Evolutionary conservation across 2,113 vertebrate genomes (phyloP).

Genomic region (Lophochroa leadbeateri): DNA sequence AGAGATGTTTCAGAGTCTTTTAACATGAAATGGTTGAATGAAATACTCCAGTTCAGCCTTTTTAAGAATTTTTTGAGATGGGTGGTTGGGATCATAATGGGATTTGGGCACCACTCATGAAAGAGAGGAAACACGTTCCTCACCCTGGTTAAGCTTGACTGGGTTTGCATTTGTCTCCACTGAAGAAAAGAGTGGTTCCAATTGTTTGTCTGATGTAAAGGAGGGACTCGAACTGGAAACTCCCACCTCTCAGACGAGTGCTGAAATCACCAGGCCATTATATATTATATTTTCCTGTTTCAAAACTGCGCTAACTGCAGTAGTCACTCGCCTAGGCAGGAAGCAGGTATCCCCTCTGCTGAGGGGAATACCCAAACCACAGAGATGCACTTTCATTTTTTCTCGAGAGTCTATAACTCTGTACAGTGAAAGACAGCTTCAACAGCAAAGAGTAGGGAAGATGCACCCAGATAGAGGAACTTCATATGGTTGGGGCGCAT

Average conservation of each 20-base stretch:
- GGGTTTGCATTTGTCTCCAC: background rate
- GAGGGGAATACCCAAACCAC: constrained; percentile 52
- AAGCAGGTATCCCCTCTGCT: background rate
- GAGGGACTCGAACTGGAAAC: background rate
- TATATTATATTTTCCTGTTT: background rate
- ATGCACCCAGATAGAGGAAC: background rate
- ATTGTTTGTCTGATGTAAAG: background rate
- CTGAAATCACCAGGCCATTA: background rate
- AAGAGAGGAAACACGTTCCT: background rate
- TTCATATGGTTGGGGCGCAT: fast-evolving
- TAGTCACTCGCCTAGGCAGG: background rate
- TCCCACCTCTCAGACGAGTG: background rate
- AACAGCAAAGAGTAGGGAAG: background rate
- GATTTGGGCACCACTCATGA: background rate
- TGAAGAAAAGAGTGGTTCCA: background rate
- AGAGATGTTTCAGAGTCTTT: background rate
- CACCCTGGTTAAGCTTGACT: background rate
- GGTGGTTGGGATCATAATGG: background rate
- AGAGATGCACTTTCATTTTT: constrained; percentile 10
- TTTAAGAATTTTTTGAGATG: background rate
- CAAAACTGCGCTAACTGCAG: background rate
- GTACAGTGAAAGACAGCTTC: background rate
- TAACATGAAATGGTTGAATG: background rate
- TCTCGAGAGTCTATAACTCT: background rate
- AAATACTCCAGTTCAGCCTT: background rate